Conservation (phyloP, 2,797 vertebrate genomes). For the Leptodactylus fallax region DNA sequence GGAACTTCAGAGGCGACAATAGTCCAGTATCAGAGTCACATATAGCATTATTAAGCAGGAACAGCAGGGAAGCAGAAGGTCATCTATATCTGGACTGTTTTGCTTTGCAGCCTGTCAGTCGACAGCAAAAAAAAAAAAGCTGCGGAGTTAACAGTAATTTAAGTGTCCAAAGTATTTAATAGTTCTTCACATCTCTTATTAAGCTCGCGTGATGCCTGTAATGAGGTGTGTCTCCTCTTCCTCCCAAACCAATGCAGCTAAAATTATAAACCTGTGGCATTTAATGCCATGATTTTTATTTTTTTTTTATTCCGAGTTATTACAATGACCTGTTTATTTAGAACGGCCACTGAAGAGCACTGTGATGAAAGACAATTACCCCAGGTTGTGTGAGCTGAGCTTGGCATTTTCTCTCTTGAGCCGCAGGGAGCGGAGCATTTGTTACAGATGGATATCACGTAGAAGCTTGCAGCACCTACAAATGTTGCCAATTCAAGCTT, state of each 20-base stretch:
- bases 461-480: background rate
- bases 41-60: constrained; percentile 20
- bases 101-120: background rate
- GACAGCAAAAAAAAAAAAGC: constrained; percentile 7
- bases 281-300: background rate
- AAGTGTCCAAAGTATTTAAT: constrained; percentile 37
- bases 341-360: constrained; percentile 69
- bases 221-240: background rate
- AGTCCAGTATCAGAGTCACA: background rate
- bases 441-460: constrained; percentile 6
- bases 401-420: constrained; percentile 57
- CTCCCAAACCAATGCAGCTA: constrained; percentile 3
- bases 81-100: background rate
- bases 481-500: constrained; percentile 64
- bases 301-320: constrained; percentile 39
- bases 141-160: constrained; percentile 29
- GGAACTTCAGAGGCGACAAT: background rate
- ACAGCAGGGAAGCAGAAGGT: constrained; percentile 7
- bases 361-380: constrained; percentile 70
- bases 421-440: constrained; percentile 9
- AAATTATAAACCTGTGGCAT: constrained; percentile 2
- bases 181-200: background rate
- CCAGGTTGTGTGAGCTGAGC: constrained; percentile 65
- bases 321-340: constrained; percentile 64
- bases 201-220: background rate